These are phyloP conservation scores for Acyrthosiphon pisum DNA, from an alignment of 1,140 invertebrate species.

Conservation along the genomic window DNA sequence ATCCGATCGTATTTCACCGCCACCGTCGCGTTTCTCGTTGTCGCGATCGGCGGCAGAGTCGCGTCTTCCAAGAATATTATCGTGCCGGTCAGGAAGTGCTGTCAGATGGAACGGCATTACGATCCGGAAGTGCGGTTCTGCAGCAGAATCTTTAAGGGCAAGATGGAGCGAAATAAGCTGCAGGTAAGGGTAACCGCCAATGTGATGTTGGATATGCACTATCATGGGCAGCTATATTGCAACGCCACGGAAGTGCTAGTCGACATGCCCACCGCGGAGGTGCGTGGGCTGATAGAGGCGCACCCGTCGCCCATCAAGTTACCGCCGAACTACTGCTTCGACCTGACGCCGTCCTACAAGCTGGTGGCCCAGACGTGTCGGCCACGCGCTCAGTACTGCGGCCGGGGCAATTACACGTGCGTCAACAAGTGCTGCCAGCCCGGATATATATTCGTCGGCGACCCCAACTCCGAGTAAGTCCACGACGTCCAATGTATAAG, in stretches of 20 bases:
- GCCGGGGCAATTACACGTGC: constrained; percentile 3
- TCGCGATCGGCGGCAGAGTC: neutral
- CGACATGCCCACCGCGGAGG: too few species aligned
- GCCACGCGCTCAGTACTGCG: constrained; percentile 10
- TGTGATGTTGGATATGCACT: too few species aligned
- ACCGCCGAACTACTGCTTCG: too few species aligned
- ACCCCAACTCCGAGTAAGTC: neutral
- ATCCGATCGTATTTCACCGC: constrained; percentile 39
- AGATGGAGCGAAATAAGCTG: too few species aligned
- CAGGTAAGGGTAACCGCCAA: too few species aligned
- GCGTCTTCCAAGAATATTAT: neutral
- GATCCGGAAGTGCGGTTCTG: neutral
- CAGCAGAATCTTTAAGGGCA: neutral
- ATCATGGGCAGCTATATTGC: too few species aligned
- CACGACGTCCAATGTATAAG: too few species aligned
- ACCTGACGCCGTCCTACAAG: neutral
- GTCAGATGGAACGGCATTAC: neutral
- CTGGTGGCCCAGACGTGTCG: constrained; percentile 28
- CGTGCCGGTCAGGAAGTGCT: constrained; percentile 25
- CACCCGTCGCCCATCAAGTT: too few species aligned
- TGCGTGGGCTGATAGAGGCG: too few species aligned
- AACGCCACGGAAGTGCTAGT: too few species aligned
- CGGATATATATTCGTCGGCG: neutral
- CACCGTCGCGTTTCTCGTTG: neutral
- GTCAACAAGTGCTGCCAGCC: constrained; percentile 27